Percentiles rank a stretch among this genome's conserved stretches.
Conservation (phyloP, 2,888 invertebrate species). For the Xanthorhoe designata region DNA sequence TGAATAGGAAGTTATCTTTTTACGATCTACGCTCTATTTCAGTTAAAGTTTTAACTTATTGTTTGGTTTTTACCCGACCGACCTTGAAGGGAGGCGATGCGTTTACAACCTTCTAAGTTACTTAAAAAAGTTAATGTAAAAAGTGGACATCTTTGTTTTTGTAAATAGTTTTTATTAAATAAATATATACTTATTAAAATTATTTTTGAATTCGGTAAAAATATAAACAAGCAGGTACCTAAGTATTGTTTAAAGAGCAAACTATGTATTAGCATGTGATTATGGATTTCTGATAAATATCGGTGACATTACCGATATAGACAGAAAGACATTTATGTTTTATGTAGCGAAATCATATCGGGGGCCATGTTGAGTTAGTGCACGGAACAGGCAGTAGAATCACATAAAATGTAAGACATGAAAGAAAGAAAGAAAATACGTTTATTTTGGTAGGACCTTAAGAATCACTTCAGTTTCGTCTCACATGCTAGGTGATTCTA, state of each 20-base stretch:
- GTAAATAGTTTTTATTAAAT: neutral
- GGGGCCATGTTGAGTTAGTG: neutral
- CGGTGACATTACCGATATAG: constrained; percentile 10
- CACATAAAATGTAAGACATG: too few relatives aligned
- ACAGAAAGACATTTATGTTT: constrained; percentile 5
- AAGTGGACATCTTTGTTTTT: constrained; percentile 12
- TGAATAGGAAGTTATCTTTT: constrained; percentile 33
- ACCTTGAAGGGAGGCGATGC: constrained; percentile 29
- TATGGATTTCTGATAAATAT: constrained; percentile 12
- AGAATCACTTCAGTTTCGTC: too few relatives aligned
- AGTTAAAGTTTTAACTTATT: constrained; percentile 3
- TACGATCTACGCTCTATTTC: constrained; percentile 29
- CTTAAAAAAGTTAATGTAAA: constrained; percentile 14
- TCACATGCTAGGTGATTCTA: too few relatives aligned
- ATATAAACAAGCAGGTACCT: neutral
- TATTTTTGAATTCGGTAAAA: too few relatives aligned
- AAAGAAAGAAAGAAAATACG: too few relatives aligned
- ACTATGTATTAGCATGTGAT: neutral
- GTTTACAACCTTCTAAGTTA: constrained; percentile 27
- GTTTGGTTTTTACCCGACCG: constrained; percentile 22
- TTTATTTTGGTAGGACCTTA: too few relatives aligned
- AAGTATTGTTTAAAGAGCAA: neutral
- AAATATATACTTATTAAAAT: neutral
- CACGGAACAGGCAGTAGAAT: too few relatives aligned
- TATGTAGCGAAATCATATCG: neutral